Percentiles rank a stretch among this genome's conserved stretches.
phyloP scores from a whole-genome alignment of 2,888 invertebrate species.

The Hypselothyrea guttata region DNA sequence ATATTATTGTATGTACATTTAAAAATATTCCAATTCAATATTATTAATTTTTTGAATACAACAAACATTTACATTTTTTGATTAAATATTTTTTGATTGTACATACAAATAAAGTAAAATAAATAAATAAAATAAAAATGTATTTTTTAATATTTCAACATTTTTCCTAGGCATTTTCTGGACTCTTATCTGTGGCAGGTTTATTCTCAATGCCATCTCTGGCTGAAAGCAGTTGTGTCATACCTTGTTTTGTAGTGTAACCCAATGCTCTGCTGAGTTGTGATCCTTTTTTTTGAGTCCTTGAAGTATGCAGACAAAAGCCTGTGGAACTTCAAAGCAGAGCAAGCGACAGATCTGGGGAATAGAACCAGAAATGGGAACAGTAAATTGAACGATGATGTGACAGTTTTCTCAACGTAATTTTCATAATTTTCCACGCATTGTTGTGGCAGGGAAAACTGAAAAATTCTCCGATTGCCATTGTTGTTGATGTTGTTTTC shows the following conservation, averaged over 20 bases:
- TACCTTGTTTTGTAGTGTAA: constrained; percentile 33
- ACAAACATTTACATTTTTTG: no score
- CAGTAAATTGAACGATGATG: constrained; percentile 59
- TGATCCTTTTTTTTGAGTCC: constrained; percentile 6
- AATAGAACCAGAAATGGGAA: constrained; percentile 19
- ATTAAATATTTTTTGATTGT: no score
- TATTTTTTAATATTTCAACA: no score
- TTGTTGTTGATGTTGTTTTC: constrained; percentile 27
- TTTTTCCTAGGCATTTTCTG: no score
- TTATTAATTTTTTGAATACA: no score
- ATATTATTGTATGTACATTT: no score
- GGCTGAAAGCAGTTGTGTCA: no score
- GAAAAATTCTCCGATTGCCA: constrained; percentile 18
- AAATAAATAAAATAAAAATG: no score
- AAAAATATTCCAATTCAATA: no score
- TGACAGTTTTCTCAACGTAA: constrained; percentile 68
- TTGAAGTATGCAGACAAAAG: constrained; percentile 41
- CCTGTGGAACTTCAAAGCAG: constrained; percentile 68
- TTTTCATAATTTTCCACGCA: constrained; percentile 52
- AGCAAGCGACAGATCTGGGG: constrained; percentile 26
- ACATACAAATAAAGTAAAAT: no score
- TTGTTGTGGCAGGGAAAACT: constrained; percentile 28
- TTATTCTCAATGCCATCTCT: no score
- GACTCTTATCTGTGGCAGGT: no score
- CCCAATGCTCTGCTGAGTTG: constrained; percentile 26